Evolutionary conservation across 2,113 vertebrate genomes (phyloP), one percentile per base, ranked within the genome.

Genomic region (Oryzias melastigma): DNA sequence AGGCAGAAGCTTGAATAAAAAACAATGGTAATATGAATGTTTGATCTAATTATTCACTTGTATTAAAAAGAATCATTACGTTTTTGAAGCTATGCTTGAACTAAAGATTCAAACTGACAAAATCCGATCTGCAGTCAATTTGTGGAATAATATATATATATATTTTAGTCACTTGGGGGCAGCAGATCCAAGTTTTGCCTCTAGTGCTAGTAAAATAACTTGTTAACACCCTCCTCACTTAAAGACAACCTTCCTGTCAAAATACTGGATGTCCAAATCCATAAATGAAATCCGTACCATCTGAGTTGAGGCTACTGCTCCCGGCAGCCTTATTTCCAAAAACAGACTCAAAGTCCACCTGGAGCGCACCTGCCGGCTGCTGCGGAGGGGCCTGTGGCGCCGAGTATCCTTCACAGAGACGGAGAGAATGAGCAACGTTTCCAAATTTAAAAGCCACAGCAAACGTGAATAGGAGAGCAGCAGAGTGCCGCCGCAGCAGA

Each of bases 261-360:
- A 15, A 17, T 47, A 18, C n/a, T 12, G 7, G 5, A 29, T 14
- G 12, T 24, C 29, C 5, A 50, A 44, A 46, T 24, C 4, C 19
- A n/a, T 29, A 24, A 71, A 20, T 17, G 13, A 58, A 67, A 65
- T 44, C 17, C 93, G 94, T 92, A 98, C 97, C 97, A 62, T 94
- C 91, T 82, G 93, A 90, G 85, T 94, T 94, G 85, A 94, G 80
- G 78, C 91, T 95, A 68, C 92, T 91, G 68, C 82, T 83, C 85
- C 85, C 86, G 27, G 84, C 15, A 35, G 95, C 94, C 90, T 95
- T 97, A 89, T 93, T 93, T 91, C 97, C 97, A 88, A 99, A 99
- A 62, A 98, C 96, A 24, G 97, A 98, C 86, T 98, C 97, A 88
- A 99, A 99, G 90, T 99, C 97, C 86, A 98, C 97, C 68, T 95